Evolutionary conservation across 2,113 vertebrate genomes (phyloP).

Genomic region (Pseudonaja textilis): DNA sequence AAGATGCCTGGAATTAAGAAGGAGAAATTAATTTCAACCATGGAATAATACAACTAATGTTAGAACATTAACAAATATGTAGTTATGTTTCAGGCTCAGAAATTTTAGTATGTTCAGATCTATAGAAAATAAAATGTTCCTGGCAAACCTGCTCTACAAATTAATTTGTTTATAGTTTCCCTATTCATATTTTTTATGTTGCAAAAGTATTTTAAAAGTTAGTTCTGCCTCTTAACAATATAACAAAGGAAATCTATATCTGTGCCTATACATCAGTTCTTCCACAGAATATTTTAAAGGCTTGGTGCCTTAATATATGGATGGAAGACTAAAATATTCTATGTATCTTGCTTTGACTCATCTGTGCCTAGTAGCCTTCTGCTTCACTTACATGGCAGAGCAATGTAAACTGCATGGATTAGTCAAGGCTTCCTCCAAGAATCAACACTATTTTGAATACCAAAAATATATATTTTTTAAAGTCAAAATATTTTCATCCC

Average conservation of each 20-base stretch:
- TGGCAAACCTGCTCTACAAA: not conserved
- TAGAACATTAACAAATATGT: not conserved
- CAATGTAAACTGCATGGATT: not conserved
- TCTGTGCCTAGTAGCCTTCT: not conserved
- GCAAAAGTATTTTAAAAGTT: constrained; percentile 20
- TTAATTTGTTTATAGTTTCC: not conserved
- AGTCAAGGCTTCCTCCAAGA: not conserved
- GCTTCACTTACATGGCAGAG: not conserved
- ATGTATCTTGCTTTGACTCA: not conserved
- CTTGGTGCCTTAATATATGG: not conserved
- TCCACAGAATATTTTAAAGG: not conserved
- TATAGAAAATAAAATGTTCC: constrained; percentile 2
- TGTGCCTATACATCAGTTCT: not conserved
- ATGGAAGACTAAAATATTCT: not conserved
- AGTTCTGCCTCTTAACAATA: not conserved
- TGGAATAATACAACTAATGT: not conserved
- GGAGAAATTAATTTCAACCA: not conserved
- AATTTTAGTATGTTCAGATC: constrained; percentile 16
- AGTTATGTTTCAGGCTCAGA: not conserved
- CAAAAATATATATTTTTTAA: not conserved
- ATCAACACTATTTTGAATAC: not conserved
- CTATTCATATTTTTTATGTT: constrained; percentile 2
- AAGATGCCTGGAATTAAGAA: constrained; percentile 16
- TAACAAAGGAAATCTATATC: too few species aligned
- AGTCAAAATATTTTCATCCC: not conserved